A percentile compares a stretch with the other conserved stretches of the same genome.
phyloP scores from a whole-genome alignment of 1,140 invertebrate genomes.

The Calephelis nemesis region DNA sequence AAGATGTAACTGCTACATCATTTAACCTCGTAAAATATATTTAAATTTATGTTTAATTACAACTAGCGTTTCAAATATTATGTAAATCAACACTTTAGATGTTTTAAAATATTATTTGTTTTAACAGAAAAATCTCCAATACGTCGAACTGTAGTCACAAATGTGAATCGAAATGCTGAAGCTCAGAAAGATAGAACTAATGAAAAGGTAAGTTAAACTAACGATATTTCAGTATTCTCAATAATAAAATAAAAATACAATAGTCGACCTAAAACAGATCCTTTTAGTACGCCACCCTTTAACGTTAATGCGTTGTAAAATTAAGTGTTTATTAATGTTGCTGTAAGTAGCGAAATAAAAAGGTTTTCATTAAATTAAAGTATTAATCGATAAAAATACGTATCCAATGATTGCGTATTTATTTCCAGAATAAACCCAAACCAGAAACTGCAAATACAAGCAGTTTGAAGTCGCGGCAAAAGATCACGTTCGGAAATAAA shows the following conservation, averaged over 20 bases:
- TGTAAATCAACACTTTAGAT: background rate
- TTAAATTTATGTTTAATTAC: no score
- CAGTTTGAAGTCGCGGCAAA: conserved; percentile 40
- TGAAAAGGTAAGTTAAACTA: conserved; percentile 36
- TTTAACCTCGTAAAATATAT: no score
- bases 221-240: no score
- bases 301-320: no score
- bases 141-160: conserved; percentile 40
- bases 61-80: background rate
- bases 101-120: conserved; percentile 7
- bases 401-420: conserved; percentile 9
- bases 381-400: background rate
- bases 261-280: background rate
- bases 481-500: conserved; percentile 54
- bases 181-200: conserved; percentile 34
- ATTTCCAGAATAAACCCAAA: conserved; percentile 37
- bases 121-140: conserved; percentile 55
- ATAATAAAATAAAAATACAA: background rate
- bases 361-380: no score
- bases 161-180: conserved; percentile 40
- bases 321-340: no score
- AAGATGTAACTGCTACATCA: no score
- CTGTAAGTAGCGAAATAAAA: no score
- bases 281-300: no score
- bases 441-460: conserved; percentile 27